phyloP scores from a whole-genome alignment of 2,113 vertebrate species.

The Ellobius talpinus region DNA sequence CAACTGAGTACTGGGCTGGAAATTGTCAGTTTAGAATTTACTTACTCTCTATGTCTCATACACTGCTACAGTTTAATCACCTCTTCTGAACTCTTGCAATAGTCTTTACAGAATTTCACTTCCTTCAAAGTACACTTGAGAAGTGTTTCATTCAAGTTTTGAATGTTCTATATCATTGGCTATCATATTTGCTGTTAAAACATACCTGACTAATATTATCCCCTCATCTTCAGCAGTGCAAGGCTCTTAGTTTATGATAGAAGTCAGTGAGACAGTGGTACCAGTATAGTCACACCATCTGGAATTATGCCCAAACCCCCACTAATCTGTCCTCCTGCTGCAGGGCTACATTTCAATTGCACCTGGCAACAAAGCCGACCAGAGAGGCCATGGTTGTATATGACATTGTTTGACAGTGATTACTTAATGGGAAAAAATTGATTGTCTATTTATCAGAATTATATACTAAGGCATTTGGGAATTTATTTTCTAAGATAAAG shows the following conservation, averaged over 20 bases:
- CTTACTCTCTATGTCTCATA: background rate
- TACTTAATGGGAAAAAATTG: background rate
- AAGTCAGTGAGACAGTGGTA: background rate
- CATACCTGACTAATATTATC: background rate
- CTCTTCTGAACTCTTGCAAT: background rate
- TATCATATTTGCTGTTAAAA: background rate
- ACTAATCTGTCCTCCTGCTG: background rate
- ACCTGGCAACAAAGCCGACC: background rate
- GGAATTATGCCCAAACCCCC: background rate
- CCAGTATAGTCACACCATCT: accelerated
- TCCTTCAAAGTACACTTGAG: background rate
- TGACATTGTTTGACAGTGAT: background rate
- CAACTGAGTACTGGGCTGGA: background rate
- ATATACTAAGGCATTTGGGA: background rate
- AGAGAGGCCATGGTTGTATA: background rate
- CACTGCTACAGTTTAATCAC: background rate
- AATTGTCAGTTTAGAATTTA: background rate
- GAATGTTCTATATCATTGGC: background rate
- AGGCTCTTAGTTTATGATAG: background rate
- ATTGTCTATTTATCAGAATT: conserved; percentile 22
- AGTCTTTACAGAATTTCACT: too few species aligned
- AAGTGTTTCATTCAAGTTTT: background rate
- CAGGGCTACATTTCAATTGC: background rate
- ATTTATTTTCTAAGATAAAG: background rate
- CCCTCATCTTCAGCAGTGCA: background rate